Evolutionary conservation across 1,140 invertebrate genomes (phyloP).

Genomic region (Phymastichus coffea): DNA sequence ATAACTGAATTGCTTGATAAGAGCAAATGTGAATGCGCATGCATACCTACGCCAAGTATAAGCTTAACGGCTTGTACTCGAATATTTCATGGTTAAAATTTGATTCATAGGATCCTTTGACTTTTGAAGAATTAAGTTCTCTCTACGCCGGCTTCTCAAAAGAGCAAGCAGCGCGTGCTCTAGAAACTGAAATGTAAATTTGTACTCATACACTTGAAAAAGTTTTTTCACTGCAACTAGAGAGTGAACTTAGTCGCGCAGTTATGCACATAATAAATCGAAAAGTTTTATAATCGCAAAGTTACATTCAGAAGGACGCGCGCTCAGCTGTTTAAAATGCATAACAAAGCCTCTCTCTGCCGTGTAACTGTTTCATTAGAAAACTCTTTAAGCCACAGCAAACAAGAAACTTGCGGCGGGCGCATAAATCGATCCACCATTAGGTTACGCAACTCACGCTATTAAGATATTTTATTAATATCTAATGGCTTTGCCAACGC

Average conservation of each 20-base stretch:
- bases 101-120: no score
- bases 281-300: constrained; percentile 12
- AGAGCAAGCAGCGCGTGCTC: background rate
- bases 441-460: no score
- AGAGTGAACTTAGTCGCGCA: background rate
- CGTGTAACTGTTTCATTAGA: background rate
- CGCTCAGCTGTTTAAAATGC: constrained; percentile 8
- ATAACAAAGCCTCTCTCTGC: constrained; percentile 11
- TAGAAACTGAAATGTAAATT: constrained; percentile 1
- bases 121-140: no score
- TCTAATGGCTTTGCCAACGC: no score
- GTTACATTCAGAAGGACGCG: background rate
- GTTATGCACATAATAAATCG: constrained; percentile 13
- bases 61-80: no score
- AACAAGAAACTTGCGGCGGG: background rate
- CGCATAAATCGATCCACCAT: background rate
- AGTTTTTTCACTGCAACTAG: constrained; percentile 1
- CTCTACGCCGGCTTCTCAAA: no score
- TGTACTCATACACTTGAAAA: background rate
- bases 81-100: no score
- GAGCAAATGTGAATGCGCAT: no score
- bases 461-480: no score
- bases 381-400: background rate
- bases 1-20: no score
- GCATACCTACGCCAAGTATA: no score